These are phyloP conservation scores for Psittacula cyanocephala DNA, from an alignment of 2,113 vertebrate genomes.

Conservation along the genomic window DNA sequence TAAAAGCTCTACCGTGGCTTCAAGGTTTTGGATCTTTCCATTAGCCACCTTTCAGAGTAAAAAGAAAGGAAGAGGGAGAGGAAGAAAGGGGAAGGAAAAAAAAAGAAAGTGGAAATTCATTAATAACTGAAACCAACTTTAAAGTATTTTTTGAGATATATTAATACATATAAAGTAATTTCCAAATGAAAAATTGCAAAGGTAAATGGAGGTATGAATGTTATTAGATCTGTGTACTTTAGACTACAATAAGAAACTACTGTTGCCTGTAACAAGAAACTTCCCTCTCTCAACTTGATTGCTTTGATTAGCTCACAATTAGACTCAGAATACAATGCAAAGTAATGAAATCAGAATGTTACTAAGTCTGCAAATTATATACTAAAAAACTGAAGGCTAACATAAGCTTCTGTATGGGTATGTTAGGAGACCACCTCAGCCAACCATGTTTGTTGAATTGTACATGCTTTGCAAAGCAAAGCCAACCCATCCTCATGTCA, in stretches of 20 bases:
- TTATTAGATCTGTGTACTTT: background rate
- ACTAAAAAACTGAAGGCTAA: background rate
- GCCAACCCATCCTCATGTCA: background rate
- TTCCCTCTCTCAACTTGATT: background rate
- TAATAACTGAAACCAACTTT: background rate
- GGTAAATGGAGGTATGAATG: background rate
- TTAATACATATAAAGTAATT: background rate
- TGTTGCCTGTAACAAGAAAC: background rate
- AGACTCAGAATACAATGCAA: background rate
- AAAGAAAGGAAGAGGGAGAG: background rate
- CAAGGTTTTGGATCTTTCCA: constrained; percentile 85
- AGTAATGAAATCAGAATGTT: background rate
- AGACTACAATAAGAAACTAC: background rate
- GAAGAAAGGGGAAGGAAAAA: background rate
- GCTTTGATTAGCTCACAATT: background rate
- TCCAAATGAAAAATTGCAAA: background rate
- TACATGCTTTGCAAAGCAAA: background rate
- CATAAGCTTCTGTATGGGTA: background rate
- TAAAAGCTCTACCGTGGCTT: constrained; percentile 82
- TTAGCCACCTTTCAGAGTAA: constrained; percentile 84
- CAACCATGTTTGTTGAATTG: background rate
- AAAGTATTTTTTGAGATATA: background rate
- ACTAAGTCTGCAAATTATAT: background rate
- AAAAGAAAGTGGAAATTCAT: background rate
- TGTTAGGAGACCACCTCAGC: background rate